Conservation (phyloP, 2,888 invertebrate genomes). For the Disparrhopalites patrizii region DNA sequence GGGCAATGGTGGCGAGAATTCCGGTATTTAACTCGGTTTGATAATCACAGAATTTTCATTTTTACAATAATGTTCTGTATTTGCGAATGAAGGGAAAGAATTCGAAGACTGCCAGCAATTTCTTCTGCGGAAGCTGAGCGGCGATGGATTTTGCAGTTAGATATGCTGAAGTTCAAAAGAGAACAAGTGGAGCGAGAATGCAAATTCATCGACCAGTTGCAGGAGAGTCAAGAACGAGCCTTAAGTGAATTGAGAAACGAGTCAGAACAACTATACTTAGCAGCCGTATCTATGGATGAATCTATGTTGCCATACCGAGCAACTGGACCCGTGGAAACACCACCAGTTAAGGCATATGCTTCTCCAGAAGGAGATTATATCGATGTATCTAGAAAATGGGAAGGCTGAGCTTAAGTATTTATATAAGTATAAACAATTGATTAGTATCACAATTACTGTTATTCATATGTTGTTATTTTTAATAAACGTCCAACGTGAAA, state of each 20-base stretch:
- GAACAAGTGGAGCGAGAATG: slow-evolving; percentile 63
- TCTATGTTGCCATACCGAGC: slow-evolving; percentile 64
- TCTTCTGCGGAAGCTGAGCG: slow-evolving; percentile 61
- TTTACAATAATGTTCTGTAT: slow-evolving; percentile 17
- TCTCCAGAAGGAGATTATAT: slow-evolving; percentile 87
- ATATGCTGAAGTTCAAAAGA: slow-evolving; percentile 70
- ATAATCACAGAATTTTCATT: neutral
- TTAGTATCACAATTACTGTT: too few species aligned
- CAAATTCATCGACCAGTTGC: slow-evolving; percentile 64
- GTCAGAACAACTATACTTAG: slow-evolving; percentile 80
- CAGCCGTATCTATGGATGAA: slow-evolving; percentile 76
- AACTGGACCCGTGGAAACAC: slow-evolving; percentile 75
- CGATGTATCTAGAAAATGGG: slow-evolving; percentile 65
- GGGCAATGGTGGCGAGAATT: too few species aligned
- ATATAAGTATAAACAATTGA: too few species aligned
- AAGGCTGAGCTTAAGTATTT: too few species aligned
- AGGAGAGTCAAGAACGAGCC: slow-evolving; percentile 70
- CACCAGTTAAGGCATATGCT: slow-evolving; percentile 73
- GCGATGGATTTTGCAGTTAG: slow-evolving; percentile 64
- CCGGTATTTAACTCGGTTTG: neutral
- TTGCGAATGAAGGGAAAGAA: slow-evolving; percentile 54
- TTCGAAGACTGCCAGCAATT: slow-evolving; percentile 56
- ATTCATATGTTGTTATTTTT: too few species aligned
- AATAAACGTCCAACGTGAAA: too few species aligned
- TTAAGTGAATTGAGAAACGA: slow-evolving; percentile 72